Conservation (phyloP, 2,888 invertebrate genomes). For the Corbicula japonica region DNA sequence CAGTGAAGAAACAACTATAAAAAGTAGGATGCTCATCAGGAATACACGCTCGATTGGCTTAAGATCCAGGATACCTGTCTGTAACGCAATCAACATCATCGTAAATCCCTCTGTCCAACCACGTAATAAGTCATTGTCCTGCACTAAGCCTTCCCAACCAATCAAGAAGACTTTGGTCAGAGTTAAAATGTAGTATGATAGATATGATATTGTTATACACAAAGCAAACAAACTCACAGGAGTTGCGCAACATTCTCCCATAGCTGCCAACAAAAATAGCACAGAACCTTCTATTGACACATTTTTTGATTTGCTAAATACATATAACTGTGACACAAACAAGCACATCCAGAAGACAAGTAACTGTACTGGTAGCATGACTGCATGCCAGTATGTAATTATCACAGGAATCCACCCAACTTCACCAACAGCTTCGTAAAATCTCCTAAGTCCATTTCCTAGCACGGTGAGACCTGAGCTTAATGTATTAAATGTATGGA, state of each 20-base stretch:
- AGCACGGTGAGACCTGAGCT: conserved; percentile 85
- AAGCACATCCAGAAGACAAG: conserved; percentile 88
- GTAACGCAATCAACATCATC: conserved; percentile 88
- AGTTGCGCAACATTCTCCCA: conserved; percentile 87
- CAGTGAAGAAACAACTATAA: conserved; percentile 88
- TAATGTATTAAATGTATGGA: conserved; percentile 86
- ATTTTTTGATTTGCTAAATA: conserved; percentile 81
- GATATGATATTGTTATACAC: conserved; percentile 88
- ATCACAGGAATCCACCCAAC: conserved; percentile 85
- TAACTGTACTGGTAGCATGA: conserved; percentile 87
- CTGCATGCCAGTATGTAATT: conserved; percentile 86
- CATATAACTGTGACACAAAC: conserved; percentile 86
- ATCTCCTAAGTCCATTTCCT: conserved; percentile 76
- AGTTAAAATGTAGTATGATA: conserved; percentile 86
- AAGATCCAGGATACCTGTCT: conserved; percentile 88
- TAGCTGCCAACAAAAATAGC: conserved; percentile 85
- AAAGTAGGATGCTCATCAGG: conserved; percentile 88
- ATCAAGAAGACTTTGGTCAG: conserved; percentile 86
- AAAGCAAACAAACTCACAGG: conserved; percentile 88
- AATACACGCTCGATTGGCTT: conserved; percentile 87
- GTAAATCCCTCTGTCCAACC: conserved; percentile 88
- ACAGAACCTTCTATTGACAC: conserved; percentile 85
- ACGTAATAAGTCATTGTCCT: conserved; percentile 82
- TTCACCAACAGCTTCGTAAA: conserved; percentile 79
- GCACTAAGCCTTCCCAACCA: conserved; percentile 83